Base-by-base conservation (phyloP, 2,113 vertebrate species). In the Danio rerio region DNA sequence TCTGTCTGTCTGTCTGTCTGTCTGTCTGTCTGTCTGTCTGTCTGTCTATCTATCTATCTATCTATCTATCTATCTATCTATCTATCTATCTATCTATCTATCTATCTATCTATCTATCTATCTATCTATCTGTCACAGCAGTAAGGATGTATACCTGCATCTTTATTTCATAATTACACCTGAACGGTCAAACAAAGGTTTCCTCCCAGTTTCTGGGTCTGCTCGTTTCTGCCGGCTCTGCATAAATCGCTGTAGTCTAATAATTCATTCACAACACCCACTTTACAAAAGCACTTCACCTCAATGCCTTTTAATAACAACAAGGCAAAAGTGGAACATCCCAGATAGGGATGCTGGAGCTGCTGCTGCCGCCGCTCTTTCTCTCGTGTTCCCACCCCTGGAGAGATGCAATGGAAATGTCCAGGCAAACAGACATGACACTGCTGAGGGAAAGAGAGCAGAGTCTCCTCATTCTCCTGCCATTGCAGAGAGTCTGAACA, bases 371-470 rank as follows among this genome's bases (percentile, higher is more conserved):
- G 42, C 47, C 62, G 42, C 47, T 56, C 8, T 9, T 50, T 50
- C 15, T 52, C 61, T 50, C 55, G 58, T 21, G 5, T 5, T 59
- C 9, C 70, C 83, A 89, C 91, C 91, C 87, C 87, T 80, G 88
- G 84, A 92, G 83, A 73, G 88, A 9, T 76, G 81, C 88, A 91
- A 92, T 95, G 94, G 94, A 93, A 91, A 90, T 81, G 90, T 91
- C 93, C 93, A 88, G 91, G 86, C 92, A 88, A 90, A 87, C 92
- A 88, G 92, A 92, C 90, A 93, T 90, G 94, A 93, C 94, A 88
- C 89, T 90, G 91, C 90, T 85, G 84, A 86, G 88, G 86, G 89
- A 91, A 85, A 88, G 79, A 45, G 89, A 85, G 89, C 84, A 83
- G 83, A 68, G 87, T 52, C 69, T 71, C 89, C 89, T 91, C 89